Conservation (phyloP, 2,888 invertebrate species). For the Deilephila elpenor region DNA sequence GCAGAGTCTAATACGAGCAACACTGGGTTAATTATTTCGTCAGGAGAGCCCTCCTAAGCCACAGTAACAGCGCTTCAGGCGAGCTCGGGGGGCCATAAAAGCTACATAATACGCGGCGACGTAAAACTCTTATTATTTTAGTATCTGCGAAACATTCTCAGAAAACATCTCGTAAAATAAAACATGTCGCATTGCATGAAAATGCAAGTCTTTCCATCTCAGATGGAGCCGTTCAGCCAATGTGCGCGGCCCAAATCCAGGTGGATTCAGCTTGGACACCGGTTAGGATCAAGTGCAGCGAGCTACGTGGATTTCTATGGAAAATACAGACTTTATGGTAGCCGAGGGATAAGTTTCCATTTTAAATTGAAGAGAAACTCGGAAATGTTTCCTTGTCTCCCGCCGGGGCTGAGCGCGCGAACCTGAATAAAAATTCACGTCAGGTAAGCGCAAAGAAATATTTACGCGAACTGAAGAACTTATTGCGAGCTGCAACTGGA, state of each 20-base stretch:
- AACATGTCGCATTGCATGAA: conserved; percentile 69
- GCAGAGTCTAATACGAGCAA: conserved; percentile 73
- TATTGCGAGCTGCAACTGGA: conserved; percentile 57
- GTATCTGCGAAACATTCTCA: conserved; percentile 81
- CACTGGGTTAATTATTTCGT: conserved; percentile 82
- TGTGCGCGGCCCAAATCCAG: conserved; percentile 73
- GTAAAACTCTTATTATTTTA: conserved; percentile 84
- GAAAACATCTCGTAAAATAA: conserved; percentile 82
- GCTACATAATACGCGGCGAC: conserved; percentile 81
- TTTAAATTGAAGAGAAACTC: conserved; percentile 83
- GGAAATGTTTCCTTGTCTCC: conserved; percentile 80
- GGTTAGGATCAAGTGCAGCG: conserved; percentile 75
- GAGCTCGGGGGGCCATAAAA: conserved; percentile 78
- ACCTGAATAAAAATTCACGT: conserved; percentile 79
- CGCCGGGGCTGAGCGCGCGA: conserved; percentile 65
- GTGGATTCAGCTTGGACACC: conserved; percentile 79
- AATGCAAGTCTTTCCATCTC: conserved; percentile 65
- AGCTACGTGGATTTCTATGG: conserved; percentile 81
- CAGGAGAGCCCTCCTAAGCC: conserved; percentile 81
- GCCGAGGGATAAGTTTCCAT: conserved; percentile 83
- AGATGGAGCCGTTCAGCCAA: conserved; percentile 62
- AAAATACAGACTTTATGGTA: conserved; percentile 83
- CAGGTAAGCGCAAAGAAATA: conserved; percentile 74
- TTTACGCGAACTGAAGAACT: conserved; percentile 74
- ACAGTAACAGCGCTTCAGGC: conserved; percentile 77